Percentiles rank a stretch among this genome's conserved stretches.
Evolutionary conservation across 2,888 invertebrate species (phyloP).

Genomic region (Heliconius ethilla): DNA sequence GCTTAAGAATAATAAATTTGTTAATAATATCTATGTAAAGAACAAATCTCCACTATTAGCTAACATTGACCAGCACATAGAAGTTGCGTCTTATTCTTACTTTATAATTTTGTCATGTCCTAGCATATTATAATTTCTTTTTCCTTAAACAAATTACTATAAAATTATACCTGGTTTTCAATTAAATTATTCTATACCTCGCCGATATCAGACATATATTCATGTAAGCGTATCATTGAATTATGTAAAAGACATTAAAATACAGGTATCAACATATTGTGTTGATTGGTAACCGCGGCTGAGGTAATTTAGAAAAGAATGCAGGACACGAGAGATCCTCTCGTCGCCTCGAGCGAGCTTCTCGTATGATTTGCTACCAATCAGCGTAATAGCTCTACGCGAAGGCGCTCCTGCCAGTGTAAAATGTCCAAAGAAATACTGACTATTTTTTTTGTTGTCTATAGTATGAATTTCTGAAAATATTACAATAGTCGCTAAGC

Average conservation of each 20-base stretch:
- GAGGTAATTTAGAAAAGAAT: conserved; percentile 34
- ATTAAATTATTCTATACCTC: background rate
- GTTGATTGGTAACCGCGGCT: conserved; percentile 15
- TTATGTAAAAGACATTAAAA: conserved; percentile 13
- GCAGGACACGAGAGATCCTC: conserved; percentile 32
- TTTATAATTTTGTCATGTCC: background rate
- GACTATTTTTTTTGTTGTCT: background rate
- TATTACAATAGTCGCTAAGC: background rate
- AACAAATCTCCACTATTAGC: background rate
- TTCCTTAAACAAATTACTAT: background rate
- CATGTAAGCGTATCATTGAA: conserved; percentile 1
- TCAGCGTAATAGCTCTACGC: conserved; percentile 55
- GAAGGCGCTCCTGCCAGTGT: conserved; percentile 34
- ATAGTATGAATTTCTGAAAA: too few relatives aligned
- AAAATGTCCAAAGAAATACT: conserved; percentile 10
- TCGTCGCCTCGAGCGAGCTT: conserved; percentile 31
- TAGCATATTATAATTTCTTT: background rate
- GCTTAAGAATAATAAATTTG: background rate
- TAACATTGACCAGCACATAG: background rate
- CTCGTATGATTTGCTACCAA: conserved; percentile 59
- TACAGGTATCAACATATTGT: conserved; percentile 10
- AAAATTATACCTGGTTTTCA: background rate
- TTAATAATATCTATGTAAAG: background rate
- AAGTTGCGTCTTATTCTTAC: background rate
- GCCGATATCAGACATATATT: background rate